Evolutionary conservation across 2,797 vertebrate genomes (phyloP), one percentile per base, ranked within the genome.

Genomic region (Crenuchus spilurus): DNA sequence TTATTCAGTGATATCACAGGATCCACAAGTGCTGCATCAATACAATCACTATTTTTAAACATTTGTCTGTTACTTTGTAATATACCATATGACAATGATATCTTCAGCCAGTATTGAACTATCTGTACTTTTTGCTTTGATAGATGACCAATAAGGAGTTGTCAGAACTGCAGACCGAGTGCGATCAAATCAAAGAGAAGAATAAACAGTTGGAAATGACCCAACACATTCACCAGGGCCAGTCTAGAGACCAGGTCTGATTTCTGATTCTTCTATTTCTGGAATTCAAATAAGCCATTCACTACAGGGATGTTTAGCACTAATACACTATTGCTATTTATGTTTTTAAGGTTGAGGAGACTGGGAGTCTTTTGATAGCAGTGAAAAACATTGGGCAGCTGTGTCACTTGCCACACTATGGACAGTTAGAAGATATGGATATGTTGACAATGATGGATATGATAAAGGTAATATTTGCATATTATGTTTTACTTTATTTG

Each of bases 331-430:
- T 42, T 57, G 11, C 20, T 14, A 3, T 1, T 35, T 49, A 16
- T 22, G 8, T 18, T 13, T 24, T 24, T 28, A 18, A 96, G 94
- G 87, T 75, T 10, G 80, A 89, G 69, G 87, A 93, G 54, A 42
- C 86, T 64, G 85, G 82, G 79, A 86, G 77, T 14, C 20, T 94
- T 35, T 75, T 90, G 6, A 75, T 89, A 82, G 88, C 88, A 20
- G 84, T 92, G 63, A 82, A 84, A 67, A 90, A 87, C 76, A 85
- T 94, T 4, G 93, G 86, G 22, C 89, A 91, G 62, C 91, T 87
- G 67, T 95, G 95, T 81, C 83, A 91, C 41, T 49, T 92, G 9
- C 65, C 81, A 0, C 76, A 85, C 70, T 90, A 85, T 1, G 88
- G 80, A n/a, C 39, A 75, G 18, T 72, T 92, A 60, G 65, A 85